Evolutionary conservation across 2,888 invertebrate genomes (phyloP), one percentile per base, ranked within the genome.

Genomic region (Drosophila demipolita): DNA sequence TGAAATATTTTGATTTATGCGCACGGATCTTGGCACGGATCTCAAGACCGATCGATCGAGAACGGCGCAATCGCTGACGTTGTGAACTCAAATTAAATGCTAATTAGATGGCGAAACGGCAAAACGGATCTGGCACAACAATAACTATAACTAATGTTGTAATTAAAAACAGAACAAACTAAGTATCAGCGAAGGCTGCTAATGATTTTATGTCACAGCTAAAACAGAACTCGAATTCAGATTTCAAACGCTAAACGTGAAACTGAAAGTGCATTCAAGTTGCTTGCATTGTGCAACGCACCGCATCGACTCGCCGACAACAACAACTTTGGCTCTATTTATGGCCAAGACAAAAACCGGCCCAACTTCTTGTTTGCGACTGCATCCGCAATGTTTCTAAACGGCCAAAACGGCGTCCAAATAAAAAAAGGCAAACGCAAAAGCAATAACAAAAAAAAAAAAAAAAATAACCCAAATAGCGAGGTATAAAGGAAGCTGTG

Each of bases 371-470:
- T 72, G 80, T 71, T 77, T 67, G 63, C 36, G 74, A 77, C 87
- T 86, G 85, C 86, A 85, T 85, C 85, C 85, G 85, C 85, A 85
- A 88, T 85, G 82, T 83, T 87, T 83, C 83, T 83, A 84, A 83
- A 70, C 80, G 80, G 77, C 70, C 63, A 57, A 72, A 73, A n/a
- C 66, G 66, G 52, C 75, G 66, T 64, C 59, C 65, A 61, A 73
- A 78, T 68, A 63, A 67, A 29, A 29, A 29, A 29, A 29, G 6
- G 1, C 29, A 29, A 29, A 6, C 29, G 6, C 29, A 29, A 60
- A 38, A 64, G 53, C 33, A 68, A 45, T 12, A 15, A 17, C 29
- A 38, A 40, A 42, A 45, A 50, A 58, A 40, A 20, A 40, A 20
- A 20, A 35, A 57, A 63, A 63, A 76, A 69, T 38, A 38, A 26